A percentile compares a stretch with the other conserved stretches of the same genome.
Conservation (phyloP, 2,113 vertebrate genomes). For the Tragelaphus strepsiceros region DNA sequence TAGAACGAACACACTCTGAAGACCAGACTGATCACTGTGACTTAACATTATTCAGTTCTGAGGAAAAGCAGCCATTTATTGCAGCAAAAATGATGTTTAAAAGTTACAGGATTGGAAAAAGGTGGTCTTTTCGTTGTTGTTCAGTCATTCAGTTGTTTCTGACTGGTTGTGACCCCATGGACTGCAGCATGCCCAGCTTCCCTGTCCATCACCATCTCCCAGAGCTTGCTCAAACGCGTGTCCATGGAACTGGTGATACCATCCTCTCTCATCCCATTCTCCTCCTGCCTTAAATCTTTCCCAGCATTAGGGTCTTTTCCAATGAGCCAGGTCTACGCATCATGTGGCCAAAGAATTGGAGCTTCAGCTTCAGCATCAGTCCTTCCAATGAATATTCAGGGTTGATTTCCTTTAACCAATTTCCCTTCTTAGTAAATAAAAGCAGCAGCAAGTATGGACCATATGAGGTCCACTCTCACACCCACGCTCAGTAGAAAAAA, state of each 20-base stretch:
- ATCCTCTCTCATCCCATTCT: neutral
- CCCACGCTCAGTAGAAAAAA: neutral
- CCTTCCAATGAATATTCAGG: neutral
- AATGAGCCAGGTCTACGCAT: neutral
- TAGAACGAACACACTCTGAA: slow-evolving; percentile 57
- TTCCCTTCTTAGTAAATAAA: neutral
- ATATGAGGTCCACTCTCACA: neutral
- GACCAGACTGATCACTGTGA: slow-evolving; percentile 44
- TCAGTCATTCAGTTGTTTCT: neutral
- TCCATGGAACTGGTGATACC: neutral
- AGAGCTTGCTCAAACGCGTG: neutral
- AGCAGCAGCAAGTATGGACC: neutral
- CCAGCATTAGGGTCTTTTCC: neutral
- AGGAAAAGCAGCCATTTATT: neutral
- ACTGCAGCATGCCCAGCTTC: neutral
- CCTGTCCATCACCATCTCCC: neutral
- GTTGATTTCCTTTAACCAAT: neutral
- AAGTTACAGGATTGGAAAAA: neutral
- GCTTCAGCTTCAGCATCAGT: neutral
- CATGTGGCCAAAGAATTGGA: neutral
- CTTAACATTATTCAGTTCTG: neutral
- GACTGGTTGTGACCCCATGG: rapidly evolving
- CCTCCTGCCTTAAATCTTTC: neutral
- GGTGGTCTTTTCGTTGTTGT: neutral
- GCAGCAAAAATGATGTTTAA: neutral